Conservation (phyloP, 2,797 vertebrate genomes). For the Xenops minutus region DNA sequence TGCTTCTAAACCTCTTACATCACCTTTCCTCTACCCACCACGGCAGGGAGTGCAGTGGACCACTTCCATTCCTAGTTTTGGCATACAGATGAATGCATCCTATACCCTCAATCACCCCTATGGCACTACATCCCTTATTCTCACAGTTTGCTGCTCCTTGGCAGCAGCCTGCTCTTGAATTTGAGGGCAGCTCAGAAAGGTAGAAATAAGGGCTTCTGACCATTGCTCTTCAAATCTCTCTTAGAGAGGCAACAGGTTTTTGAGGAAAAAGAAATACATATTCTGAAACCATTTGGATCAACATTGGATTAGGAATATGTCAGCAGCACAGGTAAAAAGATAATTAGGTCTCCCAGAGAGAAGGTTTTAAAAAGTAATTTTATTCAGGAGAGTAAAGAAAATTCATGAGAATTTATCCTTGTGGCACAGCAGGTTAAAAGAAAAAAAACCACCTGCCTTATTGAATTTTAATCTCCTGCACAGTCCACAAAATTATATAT, state of each 20-base stretch:
- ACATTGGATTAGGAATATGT: not conserved
- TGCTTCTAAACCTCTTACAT: not conserved
- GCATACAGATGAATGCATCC: not conserved
- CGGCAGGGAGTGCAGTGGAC: not conserved
- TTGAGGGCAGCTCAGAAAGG: not conserved
- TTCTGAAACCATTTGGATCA: not conserved
- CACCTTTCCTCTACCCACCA: not conserved
- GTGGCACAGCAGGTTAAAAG: not conserved
- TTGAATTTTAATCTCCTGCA: not conserved
- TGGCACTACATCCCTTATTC: not conserved
- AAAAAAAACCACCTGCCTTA: not conserved
- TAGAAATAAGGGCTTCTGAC: not conserved
- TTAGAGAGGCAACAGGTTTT: not conserved
- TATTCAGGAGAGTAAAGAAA: not conserved
- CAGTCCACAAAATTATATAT: not conserved
- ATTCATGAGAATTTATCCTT: not conserved
- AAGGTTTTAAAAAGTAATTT: not conserved
- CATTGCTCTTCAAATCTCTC: not conserved
- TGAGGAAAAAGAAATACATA: not conserved
- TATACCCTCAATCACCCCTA: not conserved
- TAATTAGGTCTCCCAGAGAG: not conserved
- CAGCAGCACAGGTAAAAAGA: not conserved
- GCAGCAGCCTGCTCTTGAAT: not conserved
- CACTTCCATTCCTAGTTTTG: not conserved
- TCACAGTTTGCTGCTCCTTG: not conserved